Conservation (phyloP, 2,888 invertebrate genomes). For the Noctuana brunneofusca region DNA sequence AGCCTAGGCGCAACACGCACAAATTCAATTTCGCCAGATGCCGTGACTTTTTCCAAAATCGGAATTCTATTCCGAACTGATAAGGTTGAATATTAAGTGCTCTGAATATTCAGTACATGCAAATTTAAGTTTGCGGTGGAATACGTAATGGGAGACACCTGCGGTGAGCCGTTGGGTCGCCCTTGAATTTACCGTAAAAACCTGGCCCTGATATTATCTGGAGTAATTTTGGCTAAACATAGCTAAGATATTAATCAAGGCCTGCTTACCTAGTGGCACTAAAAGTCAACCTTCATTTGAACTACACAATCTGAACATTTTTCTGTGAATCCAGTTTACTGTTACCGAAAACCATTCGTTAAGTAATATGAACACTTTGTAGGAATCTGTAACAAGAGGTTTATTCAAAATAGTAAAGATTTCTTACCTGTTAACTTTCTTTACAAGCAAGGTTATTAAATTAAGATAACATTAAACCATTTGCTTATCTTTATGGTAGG, state of each 20-base stretch:
- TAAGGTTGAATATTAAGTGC: slow-evolving; percentile 34
- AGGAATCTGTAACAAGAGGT: too few relatives aligned
- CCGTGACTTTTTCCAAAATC: slow-evolving; percentile 26
- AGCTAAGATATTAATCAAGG: slow-evolving; percentile 23
- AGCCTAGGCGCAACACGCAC: slow-evolving; percentile 16
- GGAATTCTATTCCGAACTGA: slow-evolving; percentile 28
- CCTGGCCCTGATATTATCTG: slow-evolving; percentile 29
- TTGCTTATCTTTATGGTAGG: too few relatives aligned
- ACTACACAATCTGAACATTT: neutral
- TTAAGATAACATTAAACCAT: too few relatives aligned
- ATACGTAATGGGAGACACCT: slow-evolving; percentile 40
- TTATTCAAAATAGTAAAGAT: too few relatives aligned
- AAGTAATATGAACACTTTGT: too few relatives aligned
- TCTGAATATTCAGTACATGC: slow-evolving; percentile 34
- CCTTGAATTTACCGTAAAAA: slow-evolving; percentile 32
- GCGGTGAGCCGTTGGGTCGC: slow-evolving; percentile 38
- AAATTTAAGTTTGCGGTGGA: slow-evolving; percentile 37
- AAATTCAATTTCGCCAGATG: slow-evolving; percentile 24
- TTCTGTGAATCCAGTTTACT: neutral
- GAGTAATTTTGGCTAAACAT: slow-evolving; percentile 25
- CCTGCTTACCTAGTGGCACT: slow-evolving; percentile 22
- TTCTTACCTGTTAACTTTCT: too few relatives aligned
- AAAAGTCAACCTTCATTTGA: neutral
- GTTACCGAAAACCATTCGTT: too few relatives aligned
- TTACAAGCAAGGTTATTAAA: too few relatives aligned